Evolutionary conservation across 2,113 vertebrate genomes (phyloP).

Genomic region (Serilophus lunatus): DNA sequence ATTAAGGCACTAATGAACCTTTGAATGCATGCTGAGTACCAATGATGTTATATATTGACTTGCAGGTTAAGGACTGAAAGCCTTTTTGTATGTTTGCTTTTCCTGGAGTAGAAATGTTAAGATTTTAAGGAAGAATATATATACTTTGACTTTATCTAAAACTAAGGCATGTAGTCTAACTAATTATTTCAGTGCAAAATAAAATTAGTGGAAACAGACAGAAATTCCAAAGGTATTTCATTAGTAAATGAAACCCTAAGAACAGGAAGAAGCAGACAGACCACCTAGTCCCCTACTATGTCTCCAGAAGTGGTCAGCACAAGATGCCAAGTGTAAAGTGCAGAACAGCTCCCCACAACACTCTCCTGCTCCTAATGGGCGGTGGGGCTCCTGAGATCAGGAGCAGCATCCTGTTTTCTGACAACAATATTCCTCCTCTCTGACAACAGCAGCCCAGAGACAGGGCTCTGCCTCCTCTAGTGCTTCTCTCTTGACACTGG

Average conservation of each 20-base stretch:
- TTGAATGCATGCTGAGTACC: not conserved
- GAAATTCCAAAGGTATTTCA: not conserved
- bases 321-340: not conserved
- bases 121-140: not conserved
- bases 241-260: not conserved
- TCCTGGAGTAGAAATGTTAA: not conserved
- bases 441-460: rapidly evolving
- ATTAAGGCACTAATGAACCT: conserved; percentile 29
- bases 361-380: not conserved
- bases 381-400: not conserved
- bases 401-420: not conserved
- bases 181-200: not conserved
- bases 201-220: not conserved
- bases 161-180: not conserved
- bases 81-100: not conserved
- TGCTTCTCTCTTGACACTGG: not conserved
- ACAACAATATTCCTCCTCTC: not conserved
- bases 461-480: not conserved
- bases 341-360: not conserved
- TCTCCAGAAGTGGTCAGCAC: not conserved
- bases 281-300: not conserved
- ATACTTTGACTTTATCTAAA: not conserved
- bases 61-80: not conserved
- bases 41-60: not conserved
- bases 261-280: not conserved